These are phyloP conservation scores for Philereme vetulata DNA, from an alignment of 2,888 invertebrate genomes.

Conservation along the genomic window DNA sequence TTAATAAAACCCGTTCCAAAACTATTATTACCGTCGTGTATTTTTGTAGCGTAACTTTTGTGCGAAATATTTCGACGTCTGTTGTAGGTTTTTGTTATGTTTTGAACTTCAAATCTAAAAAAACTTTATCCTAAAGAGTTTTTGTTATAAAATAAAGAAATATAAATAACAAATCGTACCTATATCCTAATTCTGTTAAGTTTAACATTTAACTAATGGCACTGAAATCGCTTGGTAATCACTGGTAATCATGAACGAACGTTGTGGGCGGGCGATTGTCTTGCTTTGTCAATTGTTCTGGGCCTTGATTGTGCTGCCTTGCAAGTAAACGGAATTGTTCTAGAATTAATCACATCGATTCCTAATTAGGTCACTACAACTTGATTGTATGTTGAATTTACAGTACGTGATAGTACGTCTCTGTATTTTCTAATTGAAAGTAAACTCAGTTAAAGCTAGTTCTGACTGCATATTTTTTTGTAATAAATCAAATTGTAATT, in stretches of 20 bases:
- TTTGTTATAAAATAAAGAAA: too few species aligned
- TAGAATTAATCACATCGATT: slow-evolving; percentile 33
- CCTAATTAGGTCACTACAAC: slow-evolving; percentile 31
- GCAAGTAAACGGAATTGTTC: slow-evolving; percentile 28
- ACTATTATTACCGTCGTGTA: slow-evolving; percentile 39
- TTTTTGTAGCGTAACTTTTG: not conserved
- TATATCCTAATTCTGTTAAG: not conserved
- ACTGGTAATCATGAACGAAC: slow-evolving; percentile 34
- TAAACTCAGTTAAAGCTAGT: not conserved
- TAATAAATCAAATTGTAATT: not conserved
- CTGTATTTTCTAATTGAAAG: slow-evolving; percentile 12
- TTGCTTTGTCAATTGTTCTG: slow-evolving; percentile 37
- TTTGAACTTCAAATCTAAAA: not conserved
- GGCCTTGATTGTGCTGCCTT: slow-evolving; percentile 30
- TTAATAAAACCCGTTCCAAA: slow-evolving; percentile 48
- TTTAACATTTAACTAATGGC: slow-evolving; percentile 8
- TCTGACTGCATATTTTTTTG: not conserved
- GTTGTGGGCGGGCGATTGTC: slow-evolving; percentile 30
- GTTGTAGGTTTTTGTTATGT: not conserved
- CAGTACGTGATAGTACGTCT: slow-evolving; percentile 3
- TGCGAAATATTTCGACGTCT: not conserved
- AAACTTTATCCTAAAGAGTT: too few species aligned
- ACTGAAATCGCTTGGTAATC: slow-evolving; percentile 28
- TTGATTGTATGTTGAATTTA: slow-evolving; percentile 20
- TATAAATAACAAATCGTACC: too few species aligned